Evolutionary conservation across 2,888 invertebrate genomes (phyloP), one percentile per base, ranked within the genome.

Genomic region (Meloe dianella): DNA sequence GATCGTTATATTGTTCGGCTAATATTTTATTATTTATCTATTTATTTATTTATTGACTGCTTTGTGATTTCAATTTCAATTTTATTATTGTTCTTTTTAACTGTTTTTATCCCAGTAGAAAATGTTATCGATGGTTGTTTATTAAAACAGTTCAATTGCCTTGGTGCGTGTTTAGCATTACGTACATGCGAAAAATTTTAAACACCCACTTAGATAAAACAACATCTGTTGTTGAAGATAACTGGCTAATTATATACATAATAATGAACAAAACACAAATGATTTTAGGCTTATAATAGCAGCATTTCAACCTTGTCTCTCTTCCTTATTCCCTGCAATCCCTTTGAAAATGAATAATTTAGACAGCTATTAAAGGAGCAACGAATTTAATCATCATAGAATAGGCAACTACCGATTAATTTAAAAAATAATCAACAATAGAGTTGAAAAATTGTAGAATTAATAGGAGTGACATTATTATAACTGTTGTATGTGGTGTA

Each of bases 161-260:
- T 65, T 35, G 35, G 59, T 59, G 59, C 24, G 57, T 64, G 41
- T 29, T 32, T 24, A 17, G n/a, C 17, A 22, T 29, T 17, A 38
- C 57, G 24, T 35, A 22, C 38, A 32, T 35, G 57, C 32, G 27
- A 32, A 56, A 64, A 58, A 35, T 54, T 54, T 59, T 32, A 22
- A 59, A 59, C 59, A 30, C 35, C 32, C 59, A 35, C n/a, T 22
- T 14, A 24, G 59, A 59, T 59, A 59, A 59, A 59, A 17, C 38
- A 29, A 59, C 59, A 59, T 59, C 59, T 59, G 59, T 17, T 24
- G 59, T 32, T 32, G 9, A 59, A 59, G 59, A 59, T 59, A 59
- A 20, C 59, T 30, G 32, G 59, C 35, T 59, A 59, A 59, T 59
- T 59, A 59, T 20, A 38, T 24, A 38, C 32, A 54, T 47, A 20